Evolutionary conservation across 1,140 invertebrate species (phyloP), one percentile per base, ranked within the genome.

Genomic region (Megalopta genalis): DNA sequence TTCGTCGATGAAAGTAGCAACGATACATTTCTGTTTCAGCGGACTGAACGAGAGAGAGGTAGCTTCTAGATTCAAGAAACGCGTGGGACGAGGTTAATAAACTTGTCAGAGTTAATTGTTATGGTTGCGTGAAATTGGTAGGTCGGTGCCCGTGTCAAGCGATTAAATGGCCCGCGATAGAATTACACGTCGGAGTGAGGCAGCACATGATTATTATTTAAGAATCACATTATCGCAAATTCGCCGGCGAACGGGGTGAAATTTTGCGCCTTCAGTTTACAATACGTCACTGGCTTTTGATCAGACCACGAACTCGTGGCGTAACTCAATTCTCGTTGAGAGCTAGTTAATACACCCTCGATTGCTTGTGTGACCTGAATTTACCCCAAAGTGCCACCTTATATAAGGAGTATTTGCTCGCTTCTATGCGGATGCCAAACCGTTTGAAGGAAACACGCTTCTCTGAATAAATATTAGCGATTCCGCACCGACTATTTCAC

Each of bases 291-390:
- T 72, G 77, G 39, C 71, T 81, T 85, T 85, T 84, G 83, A 84
- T 72, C 77, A 68, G 39, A 59, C 62, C 66, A 54, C 78, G 57
- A 80, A 66, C 83, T 77, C 70, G 57, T 52, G 74, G 62, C 57
- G 83, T 85, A 85, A 85, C 74, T 85, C 83, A 81, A 85, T 85
- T 85, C 82, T 85, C 84, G 79, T 73, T 64, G 60, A 82, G 83
- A 85, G 74, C 78, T 71, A 70, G 73, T 85, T 85, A 85, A 85
- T 85, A 73, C 74, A 81, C 69, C 59, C 83, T 85, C 83, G 74
- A 81, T 85, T 85, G 84, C 83, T 85, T 84, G 78, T 76, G 77
- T 74, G 83, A 85, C 71, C 77, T 80, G 82, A 76, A 85, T 85
- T 84, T 85, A 84, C 79, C 71, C 42, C 71, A 84, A 84, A 84